Conservation (phyloP, 2,888 invertebrate species). For the Leptura quadrifasciata region DNA sequence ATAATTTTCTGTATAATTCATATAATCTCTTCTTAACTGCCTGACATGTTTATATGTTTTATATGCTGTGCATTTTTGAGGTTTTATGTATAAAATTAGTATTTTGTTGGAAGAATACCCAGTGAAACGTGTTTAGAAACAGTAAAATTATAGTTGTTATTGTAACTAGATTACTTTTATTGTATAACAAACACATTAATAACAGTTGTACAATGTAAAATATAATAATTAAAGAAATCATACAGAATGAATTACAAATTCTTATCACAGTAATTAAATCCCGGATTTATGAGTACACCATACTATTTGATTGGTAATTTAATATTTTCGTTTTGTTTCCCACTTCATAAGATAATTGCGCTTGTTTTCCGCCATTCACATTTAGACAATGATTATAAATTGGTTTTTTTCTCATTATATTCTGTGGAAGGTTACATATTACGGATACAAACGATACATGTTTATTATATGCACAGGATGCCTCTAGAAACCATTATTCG, state of each 20-base stretch:
- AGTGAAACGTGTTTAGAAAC: background rate
- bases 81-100: too few species aligned
- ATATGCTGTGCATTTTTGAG: too few species aligned
- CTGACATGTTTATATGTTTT: too few species aligned
- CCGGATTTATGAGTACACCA: background rate
- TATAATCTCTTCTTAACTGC: too few species aligned
- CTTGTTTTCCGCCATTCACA: constrained; percentile 7
- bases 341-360: background rate
- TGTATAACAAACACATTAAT: background rate
- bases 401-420: background rate
- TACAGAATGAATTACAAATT: background rate
- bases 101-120: too few species aligned
- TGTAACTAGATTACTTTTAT: background rate
- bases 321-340: background rate
- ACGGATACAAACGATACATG: constrained; percentile 9
- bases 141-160: background rate
- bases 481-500: background rate
- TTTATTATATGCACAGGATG: background rate
- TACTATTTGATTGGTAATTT: background rate
- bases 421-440: background rate
- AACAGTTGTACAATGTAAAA: background rate
- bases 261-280: constrained; percentile 6
- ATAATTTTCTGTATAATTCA: too few species aligned
- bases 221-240: background rate
- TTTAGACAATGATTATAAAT: constrained; percentile 16